Conservation (phyloP, 2,888 invertebrate genomes). For the Drosophila nr. medialis region DNA sequence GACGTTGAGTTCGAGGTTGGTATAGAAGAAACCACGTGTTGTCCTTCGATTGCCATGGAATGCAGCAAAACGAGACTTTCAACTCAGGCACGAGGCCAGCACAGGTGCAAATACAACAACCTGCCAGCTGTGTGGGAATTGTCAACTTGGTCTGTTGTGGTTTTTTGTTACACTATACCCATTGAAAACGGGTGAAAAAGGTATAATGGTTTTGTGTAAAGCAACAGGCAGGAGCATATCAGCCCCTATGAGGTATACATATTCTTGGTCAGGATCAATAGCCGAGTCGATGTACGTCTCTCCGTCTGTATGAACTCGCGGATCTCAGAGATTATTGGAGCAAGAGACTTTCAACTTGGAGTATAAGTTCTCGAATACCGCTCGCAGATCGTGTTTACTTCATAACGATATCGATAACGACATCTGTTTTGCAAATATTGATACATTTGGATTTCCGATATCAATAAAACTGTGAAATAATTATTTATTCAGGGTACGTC, state of each 20-base stretch:
- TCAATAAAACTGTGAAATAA: not conserved
- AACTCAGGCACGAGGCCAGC: conserved; percentile 16
- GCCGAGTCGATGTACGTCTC: not conserved
- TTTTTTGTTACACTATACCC: not conserved
- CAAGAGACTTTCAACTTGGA: not conserved
- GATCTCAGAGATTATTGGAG: not conserved
- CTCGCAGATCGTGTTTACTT: no score
- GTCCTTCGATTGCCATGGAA: conserved; percentile 63
- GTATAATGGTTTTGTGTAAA: not conserved
- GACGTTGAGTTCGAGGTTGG: not conserved
- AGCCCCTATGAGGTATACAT: not conserved
- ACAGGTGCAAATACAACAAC: conserved; percentile 27
- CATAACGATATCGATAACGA: no score
- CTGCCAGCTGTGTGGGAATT: conserved; percentile 39
- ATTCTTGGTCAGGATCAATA: not conserved
- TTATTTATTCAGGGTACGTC: not conserved
- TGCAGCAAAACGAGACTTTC: conserved; percentile 61
- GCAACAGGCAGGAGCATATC: not conserved
- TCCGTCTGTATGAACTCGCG: not conserved
- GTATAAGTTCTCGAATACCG: no score
- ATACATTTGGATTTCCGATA: no score
- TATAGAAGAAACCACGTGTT: conserved; percentile 50
- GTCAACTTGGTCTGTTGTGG: conserved; percentile 46
- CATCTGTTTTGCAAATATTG: no score
- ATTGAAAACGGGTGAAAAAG: not conserved